Base-by-base conservation (phyloP, 2,888 invertebrate species). In the Dynastes grantii region DNA sequence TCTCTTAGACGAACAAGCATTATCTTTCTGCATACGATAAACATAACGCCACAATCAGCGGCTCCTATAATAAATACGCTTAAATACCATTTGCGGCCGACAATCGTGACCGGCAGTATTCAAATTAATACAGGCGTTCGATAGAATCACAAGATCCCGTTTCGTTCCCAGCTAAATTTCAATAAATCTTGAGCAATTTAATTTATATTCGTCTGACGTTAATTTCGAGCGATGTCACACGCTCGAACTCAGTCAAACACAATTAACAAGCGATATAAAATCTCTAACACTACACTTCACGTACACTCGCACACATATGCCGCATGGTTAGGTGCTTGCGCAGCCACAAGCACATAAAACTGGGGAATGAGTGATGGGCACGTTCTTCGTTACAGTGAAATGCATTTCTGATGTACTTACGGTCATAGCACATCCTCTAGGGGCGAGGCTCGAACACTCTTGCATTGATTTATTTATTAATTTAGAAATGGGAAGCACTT, bases 401-500 rank as follows among this genome's bases (percentile, higher is more conserved):
- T 75, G 73, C 61, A 75, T 75, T 75, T 75, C 61, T 75, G 73
- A 75, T 75, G 73, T 75, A 58, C 73, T 58, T 73, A 58, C 49
- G 73, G 45, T 75, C 73, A 45, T 27, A 22, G 73, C 2, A 75
- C 73, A 37, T 45, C 73, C 73, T 61, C 61, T 22, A 75, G 61
- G 61, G 61, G 61, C 73, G 22, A 61, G 61, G 27, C 73, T 22
- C 61, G 45, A 45, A 27, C 27, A 61, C 61, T n/a, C 27, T 22
- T 22, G 63, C 73, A 75, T 75, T 61, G 73, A 75, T 75, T 75
- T 75, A 75, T 75, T 75, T 75, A 75, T 75, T 75, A 75, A 75
- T 75, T 75, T 75, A 61, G 45, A 75, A 61, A 61, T 75, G 37
- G 61, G 45, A 75, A 61, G 61, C 61, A 75, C 73, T 75, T 75